Conservation (phyloP, 2,113 vertebrate genomes). For the Neolamprologus modestus region DNA sequence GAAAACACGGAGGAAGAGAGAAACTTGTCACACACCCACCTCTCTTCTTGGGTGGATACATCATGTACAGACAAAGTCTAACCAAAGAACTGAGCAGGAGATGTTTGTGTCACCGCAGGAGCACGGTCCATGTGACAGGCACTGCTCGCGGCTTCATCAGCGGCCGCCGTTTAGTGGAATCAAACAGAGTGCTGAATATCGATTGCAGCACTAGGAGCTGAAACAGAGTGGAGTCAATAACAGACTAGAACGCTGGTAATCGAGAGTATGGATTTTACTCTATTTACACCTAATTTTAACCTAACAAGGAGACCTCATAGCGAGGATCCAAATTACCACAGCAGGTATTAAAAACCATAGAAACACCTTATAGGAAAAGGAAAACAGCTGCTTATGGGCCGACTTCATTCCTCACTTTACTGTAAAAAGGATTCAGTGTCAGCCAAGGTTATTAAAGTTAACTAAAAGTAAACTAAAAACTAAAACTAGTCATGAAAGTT, state of each 20-base stretch:
- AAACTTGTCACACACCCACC: not conserved
- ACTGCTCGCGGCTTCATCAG: not conserved
- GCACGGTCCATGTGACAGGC: not conserved
- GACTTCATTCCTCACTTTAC: not conserved
- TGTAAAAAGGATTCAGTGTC: not conserved
- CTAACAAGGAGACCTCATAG: not conserved
- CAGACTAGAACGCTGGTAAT: not conserved
- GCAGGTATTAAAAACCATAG: not conserved
- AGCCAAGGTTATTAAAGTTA: not conserved
- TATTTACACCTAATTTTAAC: not conserved
- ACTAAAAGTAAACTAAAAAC: not conserved
- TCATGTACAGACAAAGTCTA: not conserved
- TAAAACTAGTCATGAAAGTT: not conserved
- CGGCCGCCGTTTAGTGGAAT: not conserved
- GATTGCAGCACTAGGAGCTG: not conserved
- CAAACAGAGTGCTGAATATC: not conserved
- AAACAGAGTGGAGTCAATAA: slow-evolving; percentile 7
- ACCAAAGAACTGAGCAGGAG: not conserved
- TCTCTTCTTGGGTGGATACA: not conserved
- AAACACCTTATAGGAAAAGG: not conserved
- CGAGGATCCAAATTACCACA: not conserved
- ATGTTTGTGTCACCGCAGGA: not conserved
- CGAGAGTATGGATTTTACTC: slow-evolving; percentile 3
- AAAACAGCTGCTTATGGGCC: not conserved
- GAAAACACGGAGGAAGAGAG: not conserved